Evolutionary conservation across 2,888 invertebrate genomes (phyloP).

Genomic region (Eupithecia subumbrata): DNA sequence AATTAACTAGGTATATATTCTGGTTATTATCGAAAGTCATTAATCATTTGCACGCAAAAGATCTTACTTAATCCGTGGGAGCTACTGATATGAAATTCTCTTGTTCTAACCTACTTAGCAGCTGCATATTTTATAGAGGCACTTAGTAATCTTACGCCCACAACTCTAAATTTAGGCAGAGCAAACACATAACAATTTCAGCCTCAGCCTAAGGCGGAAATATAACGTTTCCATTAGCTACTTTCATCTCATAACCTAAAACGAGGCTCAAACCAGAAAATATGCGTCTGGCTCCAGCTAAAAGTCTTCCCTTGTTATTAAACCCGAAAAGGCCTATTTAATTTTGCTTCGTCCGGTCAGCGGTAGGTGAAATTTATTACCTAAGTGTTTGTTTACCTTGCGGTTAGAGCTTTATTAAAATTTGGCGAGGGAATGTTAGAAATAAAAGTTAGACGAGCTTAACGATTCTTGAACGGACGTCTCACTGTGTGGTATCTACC

Average conservation of each 20-base stretch:
- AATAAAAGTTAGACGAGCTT: slow-evolving; percentile 7
- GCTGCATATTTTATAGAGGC: slow-evolving; percentile 49
- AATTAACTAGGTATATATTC: not conserved
- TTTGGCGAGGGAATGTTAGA: not conserved
- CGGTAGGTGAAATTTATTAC: slow-evolving; percentile 49
- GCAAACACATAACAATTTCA: slow-evolving; percentile 7
- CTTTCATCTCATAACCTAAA: slow-evolving; percentile 27
- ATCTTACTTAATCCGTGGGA: not conserved
- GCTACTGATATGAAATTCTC: not conserved
- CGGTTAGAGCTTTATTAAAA: slow-evolving; percentile 15
- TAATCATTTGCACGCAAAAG: not conserved
- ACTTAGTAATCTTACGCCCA: slow-evolving; percentile 38
- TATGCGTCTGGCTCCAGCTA: slow-evolving; percentile 16
- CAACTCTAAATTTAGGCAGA: slow-evolving; percentile 20
- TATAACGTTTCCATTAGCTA: slow-evolving; percentile 29
- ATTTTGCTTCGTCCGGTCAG: slow-evolving; percentile 43
- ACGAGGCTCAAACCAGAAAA: slow-evolving; percentile 26
- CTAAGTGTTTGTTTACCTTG: slow-evolving; percentile 47
- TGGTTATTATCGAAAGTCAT: not conserved
- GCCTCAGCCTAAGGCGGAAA: not conserved
- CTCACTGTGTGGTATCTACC: not conserved
- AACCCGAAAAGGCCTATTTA: slow-evolving; percentile 37
- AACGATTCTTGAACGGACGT: not conserved
- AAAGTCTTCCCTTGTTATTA: slow-evolving; percentile 33
- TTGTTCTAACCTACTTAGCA: not conserved